Percentiles rank a stretch among this genome's conserved stretches.
phyloP scores from a whole-genome alignment of 2,113 vertebrate genomes.

The Myrmecophaga tridactyla region DNA sequence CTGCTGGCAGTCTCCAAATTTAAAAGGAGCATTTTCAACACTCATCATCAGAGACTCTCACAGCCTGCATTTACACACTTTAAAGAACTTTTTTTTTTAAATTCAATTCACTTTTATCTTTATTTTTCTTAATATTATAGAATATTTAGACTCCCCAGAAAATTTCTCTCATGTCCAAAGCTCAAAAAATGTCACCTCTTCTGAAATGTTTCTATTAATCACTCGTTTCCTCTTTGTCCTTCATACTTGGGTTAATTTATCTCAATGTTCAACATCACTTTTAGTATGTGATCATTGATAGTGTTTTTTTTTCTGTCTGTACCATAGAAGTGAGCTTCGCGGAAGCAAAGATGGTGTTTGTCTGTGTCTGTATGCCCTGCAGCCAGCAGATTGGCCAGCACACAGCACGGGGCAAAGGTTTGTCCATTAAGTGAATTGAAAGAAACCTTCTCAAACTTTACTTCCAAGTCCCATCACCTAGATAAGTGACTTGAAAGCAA shows the following conservation, averaged over 20 bases:
- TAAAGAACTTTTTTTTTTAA: background rate
- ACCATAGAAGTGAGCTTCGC: background rate
- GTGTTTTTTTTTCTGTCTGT: background rate
- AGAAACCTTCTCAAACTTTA: background rate
- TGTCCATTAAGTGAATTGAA: background rate
- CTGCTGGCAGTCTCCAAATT: background rate
- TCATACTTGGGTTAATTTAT: fast-evolving
- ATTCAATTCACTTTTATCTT: background rate
- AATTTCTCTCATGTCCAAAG: background rate
- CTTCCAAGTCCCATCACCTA: background rate
- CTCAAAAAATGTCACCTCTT: background rate
- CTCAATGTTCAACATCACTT: background rate
- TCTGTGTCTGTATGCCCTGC: background rate
- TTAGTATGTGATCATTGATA: background rate
- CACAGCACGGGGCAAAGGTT: too few relatives aligned
- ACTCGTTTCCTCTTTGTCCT: background rate
- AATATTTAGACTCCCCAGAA: background rate
- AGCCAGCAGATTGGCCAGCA: background rate
- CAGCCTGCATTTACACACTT: background rate
- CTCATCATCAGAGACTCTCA: background rate
- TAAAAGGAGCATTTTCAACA: background rate
- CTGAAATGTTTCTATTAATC: fast-evolving
- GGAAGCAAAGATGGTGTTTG: background rate
- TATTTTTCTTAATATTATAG: background rate
- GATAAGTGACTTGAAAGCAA: background rate